Conservation (phyloP, 1,140 invertebrate genomes). For the Saccostrea glomerata region DNA sequence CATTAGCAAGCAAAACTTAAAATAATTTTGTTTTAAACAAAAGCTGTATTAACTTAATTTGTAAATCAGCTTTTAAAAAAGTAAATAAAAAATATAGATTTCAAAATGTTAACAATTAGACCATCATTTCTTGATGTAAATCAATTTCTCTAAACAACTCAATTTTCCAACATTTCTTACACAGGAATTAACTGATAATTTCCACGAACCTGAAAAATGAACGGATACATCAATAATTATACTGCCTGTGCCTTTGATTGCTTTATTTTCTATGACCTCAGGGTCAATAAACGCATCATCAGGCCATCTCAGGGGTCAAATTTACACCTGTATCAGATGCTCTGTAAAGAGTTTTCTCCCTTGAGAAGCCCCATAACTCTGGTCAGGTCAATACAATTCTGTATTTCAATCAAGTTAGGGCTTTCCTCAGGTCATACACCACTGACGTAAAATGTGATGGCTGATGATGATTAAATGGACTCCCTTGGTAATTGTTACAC, state of each 20-base stretch:
- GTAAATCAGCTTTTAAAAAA: too few species aligned
- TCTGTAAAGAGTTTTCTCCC: background rate
- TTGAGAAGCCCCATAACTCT: background rate
- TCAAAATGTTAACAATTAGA: too few species aligned
- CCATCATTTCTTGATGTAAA: too few species aligned
- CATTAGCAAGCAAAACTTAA: too few species aligned
- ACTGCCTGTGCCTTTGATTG: background rate
- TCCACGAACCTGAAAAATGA: background rate
- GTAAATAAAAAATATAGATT: too few species aligned
- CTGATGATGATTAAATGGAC: background rate
- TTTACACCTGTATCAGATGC: slow-evolving; percentile 33
- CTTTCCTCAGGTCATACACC: background rate
- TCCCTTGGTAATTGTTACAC: background rate
- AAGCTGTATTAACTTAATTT: too few species aligned
- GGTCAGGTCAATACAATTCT: slow-evolving; percentile 1
- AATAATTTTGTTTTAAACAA: too few species aligned
- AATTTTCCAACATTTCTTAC: too few species aligned
- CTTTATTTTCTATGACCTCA: slow-evolving; percentile 6
- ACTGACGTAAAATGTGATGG: background rate
- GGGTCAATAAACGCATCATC: slow-evolving; percentile 17
- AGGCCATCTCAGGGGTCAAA: background rate
- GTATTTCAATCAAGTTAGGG: slow-evolving; percentile 10
- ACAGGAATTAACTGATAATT: too few species aligned
- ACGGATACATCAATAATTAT: background rate
- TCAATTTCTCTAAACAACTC: too few species aligned